Conservation (phyloP, 2,113 vertebrate genomes). For the Neomonachus schauinslandi region DNA sequence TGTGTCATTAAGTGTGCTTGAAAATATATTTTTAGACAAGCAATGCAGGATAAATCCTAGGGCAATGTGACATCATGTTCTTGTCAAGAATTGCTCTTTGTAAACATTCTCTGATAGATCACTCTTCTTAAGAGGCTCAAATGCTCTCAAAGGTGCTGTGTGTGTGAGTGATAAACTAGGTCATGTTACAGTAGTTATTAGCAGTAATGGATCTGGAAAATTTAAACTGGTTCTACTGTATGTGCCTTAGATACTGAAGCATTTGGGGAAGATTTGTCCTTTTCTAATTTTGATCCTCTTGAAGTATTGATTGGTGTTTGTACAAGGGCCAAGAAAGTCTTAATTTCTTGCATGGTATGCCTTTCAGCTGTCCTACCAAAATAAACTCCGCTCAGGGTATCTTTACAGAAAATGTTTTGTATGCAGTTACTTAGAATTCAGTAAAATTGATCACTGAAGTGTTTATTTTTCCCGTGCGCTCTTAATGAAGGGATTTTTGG, state of each 20-base stretch:
- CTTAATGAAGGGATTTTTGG: slow-evolving; percentile 19
- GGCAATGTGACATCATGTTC: not conserved
- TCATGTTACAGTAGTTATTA: not conserved
- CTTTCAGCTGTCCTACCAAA: slow-evolving; percentile 67
- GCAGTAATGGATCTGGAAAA: not conserved
- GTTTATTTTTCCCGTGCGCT: not conserved
- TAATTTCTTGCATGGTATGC: slow-evolving; percentile 53
- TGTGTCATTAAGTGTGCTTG: not conserved
- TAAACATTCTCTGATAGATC: slow-evolving; percentile 37
- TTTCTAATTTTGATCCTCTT: slow-evolving; percentile 42
- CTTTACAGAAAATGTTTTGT: slow-evolving; percentile 30
- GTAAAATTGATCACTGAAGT: not conserved
- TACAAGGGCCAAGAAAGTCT: slow-evolving; percentile 61
- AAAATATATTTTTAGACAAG: not conserved
- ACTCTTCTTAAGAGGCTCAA: not conserved
- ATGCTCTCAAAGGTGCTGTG: not conserved
- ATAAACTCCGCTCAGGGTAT: not conserved
- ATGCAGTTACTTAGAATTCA: slow-evolving; percentile 16
- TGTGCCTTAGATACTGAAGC: fast-evolving
- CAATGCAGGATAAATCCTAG: not conserved
- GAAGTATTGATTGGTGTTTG: slow-evolving; percentile 10
- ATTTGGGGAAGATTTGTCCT: not conserved
- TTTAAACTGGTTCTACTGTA: too few relatives aligned
- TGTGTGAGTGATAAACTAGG: not conserved
- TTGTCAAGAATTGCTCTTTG: slow-evolving; percentile 34